Conservation (phyloP, 2,797 vertebrate genomes). For the Echiichthys vipera region DNA sequence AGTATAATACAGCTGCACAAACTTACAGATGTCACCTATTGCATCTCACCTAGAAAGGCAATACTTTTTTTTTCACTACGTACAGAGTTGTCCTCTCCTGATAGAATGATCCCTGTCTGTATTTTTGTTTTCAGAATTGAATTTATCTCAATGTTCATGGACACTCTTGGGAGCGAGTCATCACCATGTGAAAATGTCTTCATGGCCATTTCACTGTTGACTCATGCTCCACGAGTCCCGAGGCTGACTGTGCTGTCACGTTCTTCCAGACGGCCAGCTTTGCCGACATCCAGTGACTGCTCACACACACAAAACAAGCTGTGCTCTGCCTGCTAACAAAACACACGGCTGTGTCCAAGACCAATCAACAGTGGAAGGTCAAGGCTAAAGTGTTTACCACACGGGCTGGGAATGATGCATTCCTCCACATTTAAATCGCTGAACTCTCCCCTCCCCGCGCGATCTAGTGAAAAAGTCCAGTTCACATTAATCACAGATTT, state of each 20-base stretch:
- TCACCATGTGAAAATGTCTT: constrained; percentile 31
- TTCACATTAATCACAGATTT: constrained; percentile 55
- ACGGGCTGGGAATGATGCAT: constrained; percentile 38
- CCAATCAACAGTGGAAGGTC: constrained; percentile 59
- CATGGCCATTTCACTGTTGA: constrained; percentile 39
- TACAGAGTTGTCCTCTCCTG: neutral
- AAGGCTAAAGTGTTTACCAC: constrained; percentile 57
- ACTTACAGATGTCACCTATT: neutral
- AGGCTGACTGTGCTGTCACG: constrained; percentile 40
- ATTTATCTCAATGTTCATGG: constrained; percentile 6
- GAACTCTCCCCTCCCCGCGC: constrained; percentile 13
- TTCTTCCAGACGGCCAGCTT: constrained; percentile 43
- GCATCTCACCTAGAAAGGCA: neutral
- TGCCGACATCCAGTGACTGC: constrained; percentile 41
- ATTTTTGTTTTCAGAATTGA: neutral
- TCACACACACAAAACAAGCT: constrained; percentile 43
- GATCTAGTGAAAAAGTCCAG: constrained; percentile 19
- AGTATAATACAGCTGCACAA: neutral
- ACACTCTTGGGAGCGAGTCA: constrained; percentile 33
- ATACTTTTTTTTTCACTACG: neutral
- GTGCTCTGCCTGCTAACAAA: constrained; percentile 40
- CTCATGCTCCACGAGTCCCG: constrained; percentile 46
- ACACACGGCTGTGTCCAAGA: constrained; percentile 49
- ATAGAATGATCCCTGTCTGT: neutral
- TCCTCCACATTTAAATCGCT: constrained; percentile 32